Conservation (phyloP, 1,140 invertebrate genomes). For the Venturia canescens region DNA sequence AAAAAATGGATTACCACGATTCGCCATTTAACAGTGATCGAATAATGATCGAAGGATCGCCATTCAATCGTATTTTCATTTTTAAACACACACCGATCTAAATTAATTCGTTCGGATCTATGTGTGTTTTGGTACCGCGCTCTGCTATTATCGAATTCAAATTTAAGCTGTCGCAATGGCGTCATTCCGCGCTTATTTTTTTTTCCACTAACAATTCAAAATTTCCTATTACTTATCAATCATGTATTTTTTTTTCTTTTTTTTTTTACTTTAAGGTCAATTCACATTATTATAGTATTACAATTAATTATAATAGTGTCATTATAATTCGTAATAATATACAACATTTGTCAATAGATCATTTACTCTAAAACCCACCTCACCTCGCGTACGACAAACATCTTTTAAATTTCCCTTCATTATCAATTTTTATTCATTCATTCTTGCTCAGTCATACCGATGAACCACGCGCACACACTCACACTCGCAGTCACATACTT, state of each 20-base stretch:
- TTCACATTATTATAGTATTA: conserved; percentile 77
- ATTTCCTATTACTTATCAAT: conserved; percentile 74
- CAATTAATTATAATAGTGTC: conserved; percentile 77
- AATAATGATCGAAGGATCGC: conserved; percentile 3
- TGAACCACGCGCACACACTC: no score
- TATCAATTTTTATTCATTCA: not conserved
- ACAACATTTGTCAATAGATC: conserved; percentile 77
- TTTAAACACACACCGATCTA: not conserved
- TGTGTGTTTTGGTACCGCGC: conserved; percentile 55
- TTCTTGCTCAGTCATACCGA: no score
- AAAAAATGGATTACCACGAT: conserved; percentile 20
- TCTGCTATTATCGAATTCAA: conserved; percentile 51
- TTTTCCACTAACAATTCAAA: conserved; percentile 71
- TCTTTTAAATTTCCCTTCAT: conserved; percentile 16
- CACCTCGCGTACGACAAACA: conserved; percentile 49
- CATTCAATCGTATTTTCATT: not conserved
- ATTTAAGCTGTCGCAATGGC: conserved; percentile 48
- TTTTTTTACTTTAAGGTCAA: conserved; percentile 73
- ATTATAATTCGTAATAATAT: conserved; percentile 78
- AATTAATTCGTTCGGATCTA: not conserved
- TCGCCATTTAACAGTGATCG: conserved; percentile 1
- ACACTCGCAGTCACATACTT: not conserved
- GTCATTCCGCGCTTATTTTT: conserved; percentile 55
- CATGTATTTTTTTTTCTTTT: conserved; percentile 66
- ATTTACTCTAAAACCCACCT: conserved; percentile 75